These are phyloP conservation scores for Coptodon rendalli DNA, from an alignment of 2,113 vertebrate genomes.

Conservation along the genomic window DNA sequence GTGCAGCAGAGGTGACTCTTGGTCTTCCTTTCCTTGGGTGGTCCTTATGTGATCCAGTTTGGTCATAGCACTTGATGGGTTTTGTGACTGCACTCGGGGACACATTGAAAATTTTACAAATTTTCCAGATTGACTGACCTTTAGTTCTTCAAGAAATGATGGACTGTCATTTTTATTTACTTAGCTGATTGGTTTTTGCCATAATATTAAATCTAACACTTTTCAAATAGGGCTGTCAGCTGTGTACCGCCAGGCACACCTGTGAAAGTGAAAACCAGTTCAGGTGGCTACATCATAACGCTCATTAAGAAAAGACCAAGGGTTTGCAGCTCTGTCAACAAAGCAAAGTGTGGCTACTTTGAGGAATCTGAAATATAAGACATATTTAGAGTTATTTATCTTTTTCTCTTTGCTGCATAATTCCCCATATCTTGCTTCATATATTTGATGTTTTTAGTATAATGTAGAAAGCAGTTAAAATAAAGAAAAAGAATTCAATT, in stretches of 20 bases:
- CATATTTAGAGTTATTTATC: background rate
- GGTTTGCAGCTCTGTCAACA: background rate
- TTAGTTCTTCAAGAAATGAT: background rate
- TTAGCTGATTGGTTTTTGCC: background rate
- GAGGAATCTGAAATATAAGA: background rate
- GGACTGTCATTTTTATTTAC: background rate
- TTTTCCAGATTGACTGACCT: background rate
- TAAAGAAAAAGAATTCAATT: background rate
- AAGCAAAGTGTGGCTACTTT: background rate
- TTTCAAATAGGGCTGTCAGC: rapidly evolving
- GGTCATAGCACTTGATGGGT: background rate
- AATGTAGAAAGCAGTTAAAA: background rate
- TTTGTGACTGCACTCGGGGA: background rate
- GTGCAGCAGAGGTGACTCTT: background rate
- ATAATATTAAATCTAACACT: background rate
- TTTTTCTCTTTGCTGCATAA: background rate
- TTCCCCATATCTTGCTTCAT: rapidly evolving
- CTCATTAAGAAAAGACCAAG: background rate
- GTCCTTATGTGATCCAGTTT: background rate
- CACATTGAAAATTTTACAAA: background rate
- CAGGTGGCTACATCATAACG: background rate
- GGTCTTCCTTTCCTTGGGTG: background rate
- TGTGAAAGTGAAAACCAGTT: background rate
- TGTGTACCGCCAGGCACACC: background rate
- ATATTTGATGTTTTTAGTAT: background rate